These are phyloP conservation scores for Pomatostomus ruficeps DNA, from an alignment of 2,113 vertebrate genomes.

Conservation along the genomic window DNA sequence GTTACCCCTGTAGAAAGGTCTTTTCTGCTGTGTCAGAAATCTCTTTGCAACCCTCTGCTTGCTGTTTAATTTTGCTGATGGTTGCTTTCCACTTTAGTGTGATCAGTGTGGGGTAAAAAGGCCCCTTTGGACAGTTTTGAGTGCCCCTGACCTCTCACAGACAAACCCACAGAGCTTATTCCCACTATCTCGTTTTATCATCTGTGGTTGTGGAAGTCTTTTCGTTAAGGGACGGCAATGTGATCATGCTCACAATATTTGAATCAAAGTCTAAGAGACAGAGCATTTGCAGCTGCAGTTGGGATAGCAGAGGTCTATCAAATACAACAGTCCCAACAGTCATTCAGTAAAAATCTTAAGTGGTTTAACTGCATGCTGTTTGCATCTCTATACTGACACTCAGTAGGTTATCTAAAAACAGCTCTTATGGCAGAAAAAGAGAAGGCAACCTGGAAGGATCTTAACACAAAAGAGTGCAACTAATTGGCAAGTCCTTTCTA, in stretches of 20 bases:
- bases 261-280: neutral
- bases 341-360: neutral
- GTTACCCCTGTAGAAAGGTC: neutral
- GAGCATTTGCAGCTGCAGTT: neutral
- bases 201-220: neutral
- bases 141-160: neutral
- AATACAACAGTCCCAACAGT: neutral
- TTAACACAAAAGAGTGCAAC: neutral
- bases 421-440: neutral
- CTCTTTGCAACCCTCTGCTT: neutral
- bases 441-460: neutral
- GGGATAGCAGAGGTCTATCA: neutral
- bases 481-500: neutral
- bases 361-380: neutral
- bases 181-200: neutral
- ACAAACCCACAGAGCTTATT: neutral
- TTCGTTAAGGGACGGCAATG: neutral
- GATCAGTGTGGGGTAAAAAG: neutral
- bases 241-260: accelerated
- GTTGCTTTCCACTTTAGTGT: neutral
- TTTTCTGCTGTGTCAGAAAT: neutral
- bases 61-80: neutral
- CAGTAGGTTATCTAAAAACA: neutral
- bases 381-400: neutral
- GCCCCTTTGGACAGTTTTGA: neutral